These are phyloP conservation scores for Mico argentatus DNA, from an alignment of 2,797 vertebrate species.

Conservation along the genomic window DNA sequence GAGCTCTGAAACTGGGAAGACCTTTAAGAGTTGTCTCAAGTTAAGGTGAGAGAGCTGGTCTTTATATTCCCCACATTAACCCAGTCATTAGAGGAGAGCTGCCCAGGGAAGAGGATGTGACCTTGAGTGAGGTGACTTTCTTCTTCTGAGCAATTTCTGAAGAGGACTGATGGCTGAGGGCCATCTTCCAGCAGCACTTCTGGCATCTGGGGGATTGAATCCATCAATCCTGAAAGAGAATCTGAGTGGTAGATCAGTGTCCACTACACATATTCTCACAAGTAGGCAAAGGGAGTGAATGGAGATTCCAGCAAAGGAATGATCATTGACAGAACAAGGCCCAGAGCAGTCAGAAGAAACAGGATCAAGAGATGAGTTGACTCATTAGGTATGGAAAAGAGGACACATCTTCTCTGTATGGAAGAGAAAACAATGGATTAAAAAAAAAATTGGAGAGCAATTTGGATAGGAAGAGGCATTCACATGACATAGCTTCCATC, in stretches of 20 bases:
- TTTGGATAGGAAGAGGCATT: neutral
- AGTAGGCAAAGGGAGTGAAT: neutral
- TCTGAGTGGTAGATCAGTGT: neutral
- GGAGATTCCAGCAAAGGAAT: neutral
- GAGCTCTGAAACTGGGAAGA: neutral
- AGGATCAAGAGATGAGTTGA: neutral
- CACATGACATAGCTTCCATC: neutral
- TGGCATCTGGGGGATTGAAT: neutral
- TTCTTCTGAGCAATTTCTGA: neutral
- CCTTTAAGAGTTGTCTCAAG: neutral
- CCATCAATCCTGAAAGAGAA: neutral
- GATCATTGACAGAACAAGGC: neutral
- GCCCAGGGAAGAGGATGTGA: neutral
- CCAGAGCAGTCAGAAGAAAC: neutral
- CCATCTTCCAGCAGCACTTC: neutral
- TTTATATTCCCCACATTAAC: neutral
- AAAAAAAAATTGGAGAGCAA: neutral
- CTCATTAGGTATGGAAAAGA: neutral
- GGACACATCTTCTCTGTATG: neutral
- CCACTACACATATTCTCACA: neutral
- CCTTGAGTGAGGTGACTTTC: neutral
- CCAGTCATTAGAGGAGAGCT: neutral
- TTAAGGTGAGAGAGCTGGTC: neutral
- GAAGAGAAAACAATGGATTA: neutral
- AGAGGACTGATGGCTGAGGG: neutral